A percentile compares a stretch with the other conserved stretches of the same genome.
phyloP scores from a whole-genome alignment of 1,140 invertebrate species.

The Bombus huntii region DNA sequence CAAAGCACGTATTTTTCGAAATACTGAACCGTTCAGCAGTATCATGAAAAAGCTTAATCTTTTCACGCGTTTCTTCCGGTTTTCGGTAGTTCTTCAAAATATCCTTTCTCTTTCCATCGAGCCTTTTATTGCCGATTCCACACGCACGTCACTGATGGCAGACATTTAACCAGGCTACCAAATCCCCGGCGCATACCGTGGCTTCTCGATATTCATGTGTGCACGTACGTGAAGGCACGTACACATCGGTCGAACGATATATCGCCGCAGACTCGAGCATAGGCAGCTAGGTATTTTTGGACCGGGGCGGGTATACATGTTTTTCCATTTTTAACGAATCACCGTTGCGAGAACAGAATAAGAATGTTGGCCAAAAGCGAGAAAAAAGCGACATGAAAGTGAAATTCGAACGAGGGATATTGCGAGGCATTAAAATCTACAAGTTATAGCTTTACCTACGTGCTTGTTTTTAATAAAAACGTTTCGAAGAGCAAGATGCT shows the following conservation, averaged over 20 bases:
- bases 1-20: background rate
- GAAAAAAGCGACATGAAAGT: conserved; percentile 15
- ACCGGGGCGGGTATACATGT: conserved; percentile 19
- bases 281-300: conserved; percentile 34
- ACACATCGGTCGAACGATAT: conserved; percentile 46
- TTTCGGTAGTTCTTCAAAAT: background rate
- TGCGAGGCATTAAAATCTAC: background rate
- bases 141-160: conserved; percentile 47
- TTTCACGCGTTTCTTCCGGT: background rate
- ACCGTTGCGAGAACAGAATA: conserved; percentile 30
- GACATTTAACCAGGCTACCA: conserved; percentile 62
- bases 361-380: conserved; percentile 5
- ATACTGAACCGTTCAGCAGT: background rate
- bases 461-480: background rate
- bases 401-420: conserved; percentile 27
- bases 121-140: conserved; percentile 61
- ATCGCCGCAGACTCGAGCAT: conserved; percentile 37
- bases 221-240: conserved; percentile 10
- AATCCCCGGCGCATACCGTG: conserved; percentile 38
- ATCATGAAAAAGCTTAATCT: background rate
- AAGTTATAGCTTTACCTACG: background rate
- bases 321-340: conserved; percentile 39
- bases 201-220: conserved; percentile 48
- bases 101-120: conserved; percentile 16
- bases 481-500: background rate